A percentile compares a stretch with the other conserved stretches of the same genome.
phyloP scores from a whole-genome alignment of 2,888 invertebrate species.

The Platycnemis pennipes region DNA sequence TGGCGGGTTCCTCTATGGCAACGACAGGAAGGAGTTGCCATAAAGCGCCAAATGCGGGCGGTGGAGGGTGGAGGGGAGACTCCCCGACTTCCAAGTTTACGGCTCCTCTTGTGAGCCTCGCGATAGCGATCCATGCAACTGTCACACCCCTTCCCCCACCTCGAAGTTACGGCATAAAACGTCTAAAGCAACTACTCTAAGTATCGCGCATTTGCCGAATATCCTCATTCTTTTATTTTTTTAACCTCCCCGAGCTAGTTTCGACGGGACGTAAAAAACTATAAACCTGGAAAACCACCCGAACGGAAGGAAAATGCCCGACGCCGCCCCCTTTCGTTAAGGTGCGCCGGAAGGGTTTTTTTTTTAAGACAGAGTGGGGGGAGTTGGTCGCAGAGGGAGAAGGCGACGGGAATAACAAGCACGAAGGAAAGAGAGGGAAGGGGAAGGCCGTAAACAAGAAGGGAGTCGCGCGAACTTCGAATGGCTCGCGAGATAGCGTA shows the following conservation, averaged over 20 bases:
- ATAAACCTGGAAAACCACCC: background rate
- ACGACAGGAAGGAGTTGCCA: background rate
- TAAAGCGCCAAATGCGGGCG: slow-evolving; percentile 1
- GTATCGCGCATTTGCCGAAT: background rate
- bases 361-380: background rate
- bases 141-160: background rate
- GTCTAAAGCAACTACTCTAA: background rate
- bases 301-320: slow-evolving; percentile 11
- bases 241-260: background rate
- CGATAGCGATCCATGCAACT: background rate
- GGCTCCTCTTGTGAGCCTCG: background rate
- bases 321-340: background rate
- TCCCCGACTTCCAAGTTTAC: background rate
- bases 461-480: background rate
- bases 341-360: background rate
- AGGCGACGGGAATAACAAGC: background rate
- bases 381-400: no score
- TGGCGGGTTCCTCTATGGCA: background rate
- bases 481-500: background rate
- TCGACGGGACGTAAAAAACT: background rate
- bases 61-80: no score
- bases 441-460: background rate
- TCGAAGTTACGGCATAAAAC: slow-evolving; percentile 8
- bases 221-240: no score
- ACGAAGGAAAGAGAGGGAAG: background rate